Evolutionary conservation across 2,797 vertebrate species (phyloP), one percentile per base, ranked within the genome.

Genomic region (Rhinophrynus dorsalis): DNA sequence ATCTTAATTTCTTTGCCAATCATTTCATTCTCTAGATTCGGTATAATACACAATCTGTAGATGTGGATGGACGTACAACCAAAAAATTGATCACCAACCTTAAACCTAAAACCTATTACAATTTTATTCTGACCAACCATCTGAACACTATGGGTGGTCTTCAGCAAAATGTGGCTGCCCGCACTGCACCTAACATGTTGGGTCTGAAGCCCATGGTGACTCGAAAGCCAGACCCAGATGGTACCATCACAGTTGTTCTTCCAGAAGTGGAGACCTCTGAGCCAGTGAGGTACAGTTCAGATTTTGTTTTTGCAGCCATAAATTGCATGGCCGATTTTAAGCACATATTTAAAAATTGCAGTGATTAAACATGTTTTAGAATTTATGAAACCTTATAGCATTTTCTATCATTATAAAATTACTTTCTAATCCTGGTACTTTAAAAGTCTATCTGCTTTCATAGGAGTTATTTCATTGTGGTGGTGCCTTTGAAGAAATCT

Each of bases 401-500:
- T n/a, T n/a, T n/a, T n/a, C n/a, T n/a, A n/a, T n/a, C n/a, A n/a
- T n/a, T n/a, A n/a, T n/a, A n/a, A n/a, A n/a, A n/a, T n/a, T n/a
- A n/a, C n/a, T n/a, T n/a, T n/a, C n/a, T n/a, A n/a, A n/a, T n/a
- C n/a, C n/a, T n/a, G n/a, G n/a, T n/a, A n/a, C n/a, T n/a, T n/a
- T n/a, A n/a, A n/a, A n/a, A n/a, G n/a, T n/a, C n/a, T n/a, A n/a
- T n/a, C n/a, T n/a, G n/a, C n/a, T n/a, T n/a, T 69, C 58, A 12
- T 18, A 99, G 97, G 84, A 87, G 45, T 63, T 93, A 86, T 67
- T 93, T 94, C 77, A 95, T 96, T 17, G 91, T 99, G 32, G 95
- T 98, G 70, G 95, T 96, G 65, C 95, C 98, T 1, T 88, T 97
- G 12, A 90, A 93, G 45, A 98, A 91, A 80, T 93, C 85, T 33